Percentiles rank a stretch among this genome's conserved stretches.
Conservation (phyloP, 2,888 invertebrate species). For the Trichopria drosophilae region DNA sequence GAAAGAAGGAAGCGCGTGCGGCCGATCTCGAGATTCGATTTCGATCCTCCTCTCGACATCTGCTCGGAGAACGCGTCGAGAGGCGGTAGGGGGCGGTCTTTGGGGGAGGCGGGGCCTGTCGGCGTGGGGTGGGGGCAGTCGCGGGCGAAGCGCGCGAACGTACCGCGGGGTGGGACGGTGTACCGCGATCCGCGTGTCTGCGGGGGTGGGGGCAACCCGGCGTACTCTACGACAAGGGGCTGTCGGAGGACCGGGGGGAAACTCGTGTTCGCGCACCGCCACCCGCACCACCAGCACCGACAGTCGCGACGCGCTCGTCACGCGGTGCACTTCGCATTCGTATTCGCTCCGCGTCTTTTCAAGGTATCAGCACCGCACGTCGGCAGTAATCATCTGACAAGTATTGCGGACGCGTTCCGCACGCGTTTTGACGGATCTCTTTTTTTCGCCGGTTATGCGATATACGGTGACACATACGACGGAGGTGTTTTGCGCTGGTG, state of each 20-base stretch:
- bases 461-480: slow-evolving; percentile 26
- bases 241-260: slow-evolving; percentile 14
- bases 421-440: slow-evolving; percentile 24
- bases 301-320: slow-evolving; percentile 59
- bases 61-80: slow-evolving; percentile 37
- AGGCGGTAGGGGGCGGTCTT: slow-evolving; percentile 44
- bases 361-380: too few relatives aligned
- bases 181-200: slow-evolving; percentile 37
- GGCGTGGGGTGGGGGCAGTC: slow-evolving; percentile 42
- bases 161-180: slow-evolving; percentile 32
- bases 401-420: too few relatives aligned
- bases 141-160: slow-evolving; percentile 33
- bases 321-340: slow-evolving; percentile 57
- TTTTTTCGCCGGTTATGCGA: neutral
- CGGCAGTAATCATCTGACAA: too few relatives aligned
- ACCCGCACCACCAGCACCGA: slow-evolving; percentile 40
- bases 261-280: slow-evolving; percentile 32
- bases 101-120: slow-evolving; percentile 47
- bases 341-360: too few relatives aligned
- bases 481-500: slow-evolving; percentile 4
- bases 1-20: too few relatives aligned
- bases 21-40: slow-evolving; percentile 11
- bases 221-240: too few relatives aligned
- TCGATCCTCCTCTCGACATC: slow-evolving; percentile 9
- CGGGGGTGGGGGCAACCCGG: slow-evolving; percentile 10